phyloP scores from a whole-genome alignment of 2,113 vertebrate genomes.

The Pituophis catenifer region DNA sequence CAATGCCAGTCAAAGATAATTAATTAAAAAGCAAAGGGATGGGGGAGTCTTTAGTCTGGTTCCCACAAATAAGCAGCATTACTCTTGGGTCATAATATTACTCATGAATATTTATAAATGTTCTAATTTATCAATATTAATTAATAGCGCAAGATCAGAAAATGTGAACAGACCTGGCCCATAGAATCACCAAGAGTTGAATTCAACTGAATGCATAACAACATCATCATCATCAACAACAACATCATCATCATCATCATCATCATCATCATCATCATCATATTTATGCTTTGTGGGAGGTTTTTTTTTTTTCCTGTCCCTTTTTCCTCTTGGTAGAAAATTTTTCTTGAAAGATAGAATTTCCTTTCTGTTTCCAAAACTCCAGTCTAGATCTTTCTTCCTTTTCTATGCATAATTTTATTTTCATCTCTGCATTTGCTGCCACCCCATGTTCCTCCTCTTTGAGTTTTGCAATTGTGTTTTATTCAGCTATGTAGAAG shows the following conservation, averaged over 20 bases:
- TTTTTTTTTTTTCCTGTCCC: not conserved
- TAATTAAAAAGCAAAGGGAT: not conserved
- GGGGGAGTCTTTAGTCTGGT: not conserved
- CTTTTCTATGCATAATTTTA: not conserved
- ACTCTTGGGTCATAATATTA: not conserved
- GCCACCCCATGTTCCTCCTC: not conserved
- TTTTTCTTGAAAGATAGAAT: not conserved
- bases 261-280: not conserved
- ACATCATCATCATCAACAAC: not conserved
- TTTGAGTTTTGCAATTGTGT: slow-evolving; percentile 17
- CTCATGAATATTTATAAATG: not conserved
- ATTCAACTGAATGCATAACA: not conserved
- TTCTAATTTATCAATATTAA: not conserved
- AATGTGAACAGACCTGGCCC: not conserved
- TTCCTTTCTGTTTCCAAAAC: not conserved
- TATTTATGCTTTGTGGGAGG: not conserved
- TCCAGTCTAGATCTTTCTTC: not conserved
- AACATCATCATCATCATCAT: not conserved
- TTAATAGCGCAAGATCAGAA: not conserved
- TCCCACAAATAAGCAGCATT: not conserved
- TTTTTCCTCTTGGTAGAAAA: not conserved
- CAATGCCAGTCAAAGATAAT: not conserved
- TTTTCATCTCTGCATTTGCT: not conserved
- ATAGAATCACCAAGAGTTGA: not conserved
- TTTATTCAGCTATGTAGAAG: not conserved